Evolutionary conservation across 2,797 vertebrate genomes (phyloP).

Genomic region (Lutjanus campechanus): DNA sequence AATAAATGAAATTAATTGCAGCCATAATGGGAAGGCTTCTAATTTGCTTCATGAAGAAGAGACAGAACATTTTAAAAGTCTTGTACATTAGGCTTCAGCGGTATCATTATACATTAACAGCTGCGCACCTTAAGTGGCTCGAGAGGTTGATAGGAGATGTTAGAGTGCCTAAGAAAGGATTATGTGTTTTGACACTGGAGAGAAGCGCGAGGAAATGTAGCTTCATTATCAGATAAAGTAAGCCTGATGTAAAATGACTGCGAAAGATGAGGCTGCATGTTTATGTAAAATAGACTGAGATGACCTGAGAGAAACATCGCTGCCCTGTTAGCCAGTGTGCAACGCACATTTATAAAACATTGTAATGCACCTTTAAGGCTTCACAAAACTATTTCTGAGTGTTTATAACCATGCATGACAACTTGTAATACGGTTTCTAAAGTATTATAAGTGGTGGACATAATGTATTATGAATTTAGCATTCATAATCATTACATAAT

Average conservation of each 20-base stretch:
- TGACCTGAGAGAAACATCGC: conserved; percentile 19
- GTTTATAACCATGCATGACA: too few relatives aligned
- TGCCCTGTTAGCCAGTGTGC: conserved; percentile 25
- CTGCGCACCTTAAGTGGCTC: neutral
- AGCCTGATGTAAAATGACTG: conserved; percentile 7
- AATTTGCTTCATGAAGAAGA: conserved; percentile 42
- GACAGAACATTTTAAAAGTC: conserved; percentile 27
- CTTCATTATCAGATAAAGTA: conserved; percentile 35
- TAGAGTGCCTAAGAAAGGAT: neutral
- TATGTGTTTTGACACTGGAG: conserved; percentile 12
- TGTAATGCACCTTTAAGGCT: too few relatives aligned
- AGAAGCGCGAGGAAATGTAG: neutral
- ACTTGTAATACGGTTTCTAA: too few relatives aligned
- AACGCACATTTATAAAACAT: too few relatives aligned
- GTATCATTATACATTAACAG: conserved; percentile 11
- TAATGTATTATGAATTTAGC: too few relatives aligned
- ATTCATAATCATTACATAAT: too few relatives aligned
- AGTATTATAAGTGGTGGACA: too few relatives aligned
- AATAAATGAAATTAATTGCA: conserved; percentile 37
- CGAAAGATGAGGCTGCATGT: neutral
- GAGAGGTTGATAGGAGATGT: conserved; percentile 18
- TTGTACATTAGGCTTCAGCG: conserved; percentile 19
- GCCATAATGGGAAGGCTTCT: conserved; percentile 25
- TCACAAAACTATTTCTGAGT: too few relatives aligned
- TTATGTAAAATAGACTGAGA: neutral